Percentiles rank a stretch among this genome's conserved stretches.
These are phyloP conservation scores for Eriosoma lanigerum DNA, from an alignment of 1,140 invertebrate genomes.

Conservation along the genomic window DNA sequence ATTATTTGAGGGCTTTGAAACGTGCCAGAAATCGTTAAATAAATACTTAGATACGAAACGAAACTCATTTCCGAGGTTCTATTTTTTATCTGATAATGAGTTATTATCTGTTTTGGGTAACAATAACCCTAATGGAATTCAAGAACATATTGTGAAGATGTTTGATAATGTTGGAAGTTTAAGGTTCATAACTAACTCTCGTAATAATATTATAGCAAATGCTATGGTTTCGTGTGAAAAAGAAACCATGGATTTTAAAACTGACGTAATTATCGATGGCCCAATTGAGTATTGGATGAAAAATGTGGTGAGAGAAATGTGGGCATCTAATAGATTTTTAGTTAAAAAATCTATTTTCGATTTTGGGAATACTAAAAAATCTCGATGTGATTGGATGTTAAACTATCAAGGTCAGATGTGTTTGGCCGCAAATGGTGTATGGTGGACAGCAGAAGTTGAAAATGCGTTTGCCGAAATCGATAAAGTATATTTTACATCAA, in stretches of 20 bases:
- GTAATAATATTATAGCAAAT: constrained; percentile 66
- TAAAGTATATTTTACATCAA: constrained; percentile 56
- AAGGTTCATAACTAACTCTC: constrained; percentile 65
- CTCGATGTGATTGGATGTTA: constrained; percentile 80
- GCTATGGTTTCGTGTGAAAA: constrained; percentile 84
- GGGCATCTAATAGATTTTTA: constrained; percentile 76
- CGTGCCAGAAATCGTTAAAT: constrained; percentile 86
- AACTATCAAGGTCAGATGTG: constrained; percentile 87
- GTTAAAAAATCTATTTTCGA: constrained; percentile 85
- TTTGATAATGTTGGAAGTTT: constrained; percentile 85
- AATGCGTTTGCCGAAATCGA: constrained; percentile 78
- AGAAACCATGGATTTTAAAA: constrained; percentile 82
- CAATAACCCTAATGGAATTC: constrained; percentile 74
- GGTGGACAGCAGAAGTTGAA: constrained; percentile 93
- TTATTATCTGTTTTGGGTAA: constrained; percentile 85
- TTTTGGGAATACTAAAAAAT: constrained; percentile 73
- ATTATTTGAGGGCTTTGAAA: constrained; percentile 75
- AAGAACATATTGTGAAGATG: constrained; percentile 93
- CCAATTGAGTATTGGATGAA: constrained; percentile 91
- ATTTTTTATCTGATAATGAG: constrained; percentile 92
- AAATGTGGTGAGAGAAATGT: constrained; percentile 78
- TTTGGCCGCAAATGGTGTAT: constrained; percentile 81
- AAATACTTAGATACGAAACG: constrained; percentile 87
- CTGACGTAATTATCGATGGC: constrained; percentile 63
- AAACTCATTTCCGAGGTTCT: constrained; percentile 84